Conservation (phyloP, 2,888 invertebrate genomes). For the Acanthosoma haemorrhoidale region DNA sequence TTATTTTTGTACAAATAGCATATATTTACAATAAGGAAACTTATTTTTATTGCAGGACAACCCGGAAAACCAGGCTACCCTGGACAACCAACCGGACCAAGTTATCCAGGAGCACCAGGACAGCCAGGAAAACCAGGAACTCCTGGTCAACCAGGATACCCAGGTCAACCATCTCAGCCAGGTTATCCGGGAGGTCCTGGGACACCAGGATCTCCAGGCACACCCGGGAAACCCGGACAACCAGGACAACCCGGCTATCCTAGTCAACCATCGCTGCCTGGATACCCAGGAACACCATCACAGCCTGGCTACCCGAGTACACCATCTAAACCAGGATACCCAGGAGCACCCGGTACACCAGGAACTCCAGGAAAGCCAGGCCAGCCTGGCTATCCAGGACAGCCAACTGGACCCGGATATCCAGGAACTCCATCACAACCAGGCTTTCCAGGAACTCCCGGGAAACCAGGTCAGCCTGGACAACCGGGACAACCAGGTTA, state of each 20-base stretch:
- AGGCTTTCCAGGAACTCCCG: slow-evolving; percentile 46
- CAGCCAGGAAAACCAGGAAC: background rate
- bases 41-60: too few relatives aligned
- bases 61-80: slow-evolving; percentile 44
- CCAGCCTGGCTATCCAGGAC: slow-evolving; percentile 38
- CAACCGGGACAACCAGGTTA: background rate
- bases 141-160: slow-evolving; percentile 31
- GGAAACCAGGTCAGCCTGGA: slow-evolving; percentile 9
- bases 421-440: slow-evolving; percentile 41
- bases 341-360: slow-evolving; percentile 40
- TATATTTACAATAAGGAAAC: too few relatives aligned
- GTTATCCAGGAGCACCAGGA: slow-evolving; percentile 34
- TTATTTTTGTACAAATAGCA: too few relatives aligned
- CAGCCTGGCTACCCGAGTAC: slow-evolving; percentile 33
- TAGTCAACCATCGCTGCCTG: slow-evolving; percentile 37
- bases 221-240: slow-evolving; percentile 43
- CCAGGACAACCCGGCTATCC: slow-evolving; percentile 40
- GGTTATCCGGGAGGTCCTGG: slow-evolving; percentile 39
- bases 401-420: slow-evolving; percentile 42
- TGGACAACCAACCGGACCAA: slow-evolving; percentile 37
- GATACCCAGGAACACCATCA: slow-evolving; percentile 32
- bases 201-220: slow-evolving; percentile 39
- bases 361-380: slow-evolving; percentile 43
- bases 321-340: slow-evolving; percentile 43
- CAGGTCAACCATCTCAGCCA: slow-evolving; percentile 32